Evolutionary conservation across 1,140 invertebrate genomes (phyloP).

Genomic region (Nasonia vitripennis): DNA sequence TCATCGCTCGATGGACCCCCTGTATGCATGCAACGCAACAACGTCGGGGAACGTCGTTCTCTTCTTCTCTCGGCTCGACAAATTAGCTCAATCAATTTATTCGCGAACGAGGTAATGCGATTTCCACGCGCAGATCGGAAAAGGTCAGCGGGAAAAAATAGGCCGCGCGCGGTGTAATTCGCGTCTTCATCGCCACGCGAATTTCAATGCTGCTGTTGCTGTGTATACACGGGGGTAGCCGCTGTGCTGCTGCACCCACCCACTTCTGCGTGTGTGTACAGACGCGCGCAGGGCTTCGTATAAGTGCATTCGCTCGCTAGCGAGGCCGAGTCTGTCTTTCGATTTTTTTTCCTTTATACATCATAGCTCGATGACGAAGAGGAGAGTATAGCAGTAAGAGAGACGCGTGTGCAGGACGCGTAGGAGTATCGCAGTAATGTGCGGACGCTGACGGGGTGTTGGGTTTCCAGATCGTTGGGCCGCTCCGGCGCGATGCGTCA

Average conservation of each 20-base stretch:
- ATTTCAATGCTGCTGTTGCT: conserved; percentile 16
- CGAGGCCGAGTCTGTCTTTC: background rate
- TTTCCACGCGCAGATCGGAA: conserved; percentile 23
- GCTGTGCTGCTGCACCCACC: background rate
- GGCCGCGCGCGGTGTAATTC: background rate
- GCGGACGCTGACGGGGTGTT: too few species aligned
- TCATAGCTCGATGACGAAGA: background rate
- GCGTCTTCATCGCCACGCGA: conserved; percentile 18
- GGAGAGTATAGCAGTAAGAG: too few species aligned
- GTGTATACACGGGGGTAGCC: background rate
- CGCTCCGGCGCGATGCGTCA: too few species aligned
- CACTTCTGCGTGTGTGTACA: background rate
- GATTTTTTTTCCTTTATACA: background rate
- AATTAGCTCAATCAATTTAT: background rate
- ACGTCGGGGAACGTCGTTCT: background rate
- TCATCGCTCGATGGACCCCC: too few species aligned
- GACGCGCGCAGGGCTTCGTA: conserved; percentile 25
- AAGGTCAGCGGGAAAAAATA: conserved; percentile 41
- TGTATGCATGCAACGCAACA: too few species aligned
- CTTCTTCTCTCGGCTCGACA: background rate
- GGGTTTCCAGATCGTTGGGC: too few species aligned
- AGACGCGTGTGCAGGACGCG: too few species aligned
- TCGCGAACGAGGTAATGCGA: conserved; percentile 19
- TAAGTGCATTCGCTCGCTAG: background rate
- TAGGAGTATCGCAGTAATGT: too few species aligned